Evolutionary conservation across 2,888 invertebrate genomes (phyloP).

Genomic region (Limnephilus lunatus): DNA sequence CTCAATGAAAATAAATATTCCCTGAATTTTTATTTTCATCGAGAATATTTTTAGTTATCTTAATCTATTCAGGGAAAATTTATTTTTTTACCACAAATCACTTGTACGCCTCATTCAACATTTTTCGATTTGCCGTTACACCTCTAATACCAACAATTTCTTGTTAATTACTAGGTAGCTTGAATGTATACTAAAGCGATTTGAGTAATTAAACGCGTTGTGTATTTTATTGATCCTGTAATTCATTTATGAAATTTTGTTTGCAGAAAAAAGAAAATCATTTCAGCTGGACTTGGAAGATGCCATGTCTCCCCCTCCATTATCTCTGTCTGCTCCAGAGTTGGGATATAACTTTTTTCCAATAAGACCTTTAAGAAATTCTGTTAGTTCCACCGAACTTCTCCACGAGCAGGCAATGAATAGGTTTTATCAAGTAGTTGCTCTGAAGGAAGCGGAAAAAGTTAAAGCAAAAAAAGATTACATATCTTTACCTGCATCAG

Average conservation of each 20-base stretch:
- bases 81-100: too few relatives aligned
- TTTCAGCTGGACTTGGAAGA: slow-evolving; percentile 82
- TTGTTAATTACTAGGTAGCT: neutral
- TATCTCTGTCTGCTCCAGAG: slow-evolving; percentile 90
- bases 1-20: too few relatives aligned
- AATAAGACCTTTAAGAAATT: slow-evolving; percentile 81
- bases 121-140: neutral
- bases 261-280: slow-evolving; percentile 77
- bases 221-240: neutral
- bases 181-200: neutral
- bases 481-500: slow-evolving; percentile 58
- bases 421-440: slow-evolving; percentile 87
- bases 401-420: slow-evolving; percentile 90
- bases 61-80: too few relatives aligned
- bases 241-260: slow-evolving; percentile 10
- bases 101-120: too few relatives aligned
- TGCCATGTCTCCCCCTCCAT: slow-evolving; percentile 85
- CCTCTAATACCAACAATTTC: neutral
- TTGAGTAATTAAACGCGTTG: neutral
- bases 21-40: too few relatives aligned
- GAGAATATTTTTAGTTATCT: too few relatives aligned
- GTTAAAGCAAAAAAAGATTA: slow-evolving; percentile 69
- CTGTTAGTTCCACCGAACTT: slow-evolving; percentile 89
- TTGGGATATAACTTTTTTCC: slow-evolving; percentile 78
- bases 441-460: slow-evolving; percentile 83